These are phyloP conservation scores for Sarotherodon lohbergeri DNA, from an alignment of 2,113 vertebrate species.

Conservation along the genomic window DNA sequence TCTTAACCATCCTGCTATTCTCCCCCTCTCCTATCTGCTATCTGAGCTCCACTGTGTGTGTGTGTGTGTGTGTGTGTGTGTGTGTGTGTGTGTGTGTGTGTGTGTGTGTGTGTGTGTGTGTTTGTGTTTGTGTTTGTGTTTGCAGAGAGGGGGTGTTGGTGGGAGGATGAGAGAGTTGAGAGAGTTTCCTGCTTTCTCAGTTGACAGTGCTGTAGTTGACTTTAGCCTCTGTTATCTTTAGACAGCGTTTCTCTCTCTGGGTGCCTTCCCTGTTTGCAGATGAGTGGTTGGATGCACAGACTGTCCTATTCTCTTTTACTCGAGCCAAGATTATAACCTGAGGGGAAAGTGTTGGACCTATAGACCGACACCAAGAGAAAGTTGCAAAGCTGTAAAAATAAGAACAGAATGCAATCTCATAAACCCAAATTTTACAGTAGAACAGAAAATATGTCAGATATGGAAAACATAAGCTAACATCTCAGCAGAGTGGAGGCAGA, in stretches of 20 bases:
- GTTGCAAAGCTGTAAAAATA: background rate
- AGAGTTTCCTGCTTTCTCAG: conserved; percentile 39
- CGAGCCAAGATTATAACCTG: background rate
- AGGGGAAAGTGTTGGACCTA: background rate
- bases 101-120: background rate
- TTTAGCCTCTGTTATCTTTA: conserved; percentile 18
- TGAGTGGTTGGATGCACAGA: background rate
- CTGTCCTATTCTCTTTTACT: background rate
- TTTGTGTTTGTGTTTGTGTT: background rate
- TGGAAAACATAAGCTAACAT: background rate
- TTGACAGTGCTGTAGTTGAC: conserved; percentile 17
- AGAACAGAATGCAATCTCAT: background rate
- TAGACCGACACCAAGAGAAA: background rate
- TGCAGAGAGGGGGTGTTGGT: background rate
- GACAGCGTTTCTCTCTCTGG: background rate
- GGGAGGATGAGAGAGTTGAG: background rate
- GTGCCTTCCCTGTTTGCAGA: background rate
- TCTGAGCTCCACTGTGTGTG: background rate
- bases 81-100: background rate
- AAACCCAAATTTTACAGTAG: background rate
- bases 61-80: background rate
- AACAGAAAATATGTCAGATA: background rate
- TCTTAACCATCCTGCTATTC: conserved; percentile 37
- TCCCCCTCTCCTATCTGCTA: conserved; percentile 4
- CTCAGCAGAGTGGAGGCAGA: background rate